Conservation (phyloP, 1,140 invertebrate genomes). For the Ostrea denselamellosa region DNA sequence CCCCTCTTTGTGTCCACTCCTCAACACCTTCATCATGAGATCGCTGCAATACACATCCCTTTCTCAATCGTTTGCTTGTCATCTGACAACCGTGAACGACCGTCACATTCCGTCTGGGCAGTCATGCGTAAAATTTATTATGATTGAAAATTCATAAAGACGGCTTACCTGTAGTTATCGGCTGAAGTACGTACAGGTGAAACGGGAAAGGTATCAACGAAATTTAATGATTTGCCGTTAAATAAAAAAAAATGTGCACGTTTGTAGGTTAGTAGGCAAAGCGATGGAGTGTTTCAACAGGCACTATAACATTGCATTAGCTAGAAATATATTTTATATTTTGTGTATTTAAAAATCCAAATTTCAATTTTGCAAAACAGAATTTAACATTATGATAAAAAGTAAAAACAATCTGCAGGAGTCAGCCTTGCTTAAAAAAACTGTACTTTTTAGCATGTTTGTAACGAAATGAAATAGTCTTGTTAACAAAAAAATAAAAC, state of each 20-base stretch:
- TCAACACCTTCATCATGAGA: background rate
- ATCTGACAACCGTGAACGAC: slow-evolving; percentile 26
- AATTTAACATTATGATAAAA: no score
- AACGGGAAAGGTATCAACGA: background rate
- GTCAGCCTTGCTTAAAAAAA: background rate
- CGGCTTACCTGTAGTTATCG: background rate
- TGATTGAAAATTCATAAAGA: slow-evolving; percentile 31
- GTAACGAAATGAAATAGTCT: background rate
- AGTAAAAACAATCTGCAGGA: background rate
- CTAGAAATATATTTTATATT: no score
- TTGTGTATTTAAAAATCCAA: no score
- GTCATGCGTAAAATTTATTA: slow-evolving; percentile 24
- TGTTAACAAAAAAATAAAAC: background rate
- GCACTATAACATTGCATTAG: no score
- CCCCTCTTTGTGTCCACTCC: no score
- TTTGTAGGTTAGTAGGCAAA: background rate
- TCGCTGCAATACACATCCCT: slow-evolving; percentile 7
- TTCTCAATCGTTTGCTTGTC: background rate
- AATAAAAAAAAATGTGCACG: background rate
- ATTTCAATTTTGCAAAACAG: no score
- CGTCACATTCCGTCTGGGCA: background rate
- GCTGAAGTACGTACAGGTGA: background rate
- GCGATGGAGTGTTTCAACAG: no score
- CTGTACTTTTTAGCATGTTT: background rate
- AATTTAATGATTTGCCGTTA: background rate